Conservation (phyloP, 2,888 invertebrate species). For the Plebejus argus region DNA sequence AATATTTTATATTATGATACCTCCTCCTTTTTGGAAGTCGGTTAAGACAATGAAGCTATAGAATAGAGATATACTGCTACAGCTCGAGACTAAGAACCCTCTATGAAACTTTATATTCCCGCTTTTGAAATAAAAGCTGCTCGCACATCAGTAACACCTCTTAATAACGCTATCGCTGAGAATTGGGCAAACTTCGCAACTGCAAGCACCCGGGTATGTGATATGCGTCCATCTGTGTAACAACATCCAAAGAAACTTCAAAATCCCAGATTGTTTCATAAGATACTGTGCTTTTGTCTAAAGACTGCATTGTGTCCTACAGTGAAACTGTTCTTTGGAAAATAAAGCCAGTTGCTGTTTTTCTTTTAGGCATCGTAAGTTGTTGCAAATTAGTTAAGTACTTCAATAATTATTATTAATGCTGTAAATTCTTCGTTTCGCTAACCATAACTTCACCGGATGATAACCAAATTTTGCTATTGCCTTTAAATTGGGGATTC, state of each 20-base stretch:
- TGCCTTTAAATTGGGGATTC: background rate
- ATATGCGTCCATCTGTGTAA: constrained; percentile 40
- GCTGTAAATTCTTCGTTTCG: background rate
- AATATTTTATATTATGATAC: no score
- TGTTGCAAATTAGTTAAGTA: no score
- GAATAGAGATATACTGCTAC: constrained; percentile 46
- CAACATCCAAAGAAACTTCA: constrained; percentile 15
- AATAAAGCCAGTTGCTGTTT: background rate
- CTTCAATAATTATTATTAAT: no score
- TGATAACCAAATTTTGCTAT: background rate
- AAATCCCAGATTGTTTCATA: background rate
- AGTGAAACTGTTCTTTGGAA: background rate
- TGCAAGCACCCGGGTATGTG: constrained; percentile 61
- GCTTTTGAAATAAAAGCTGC: constrained; percentile 71
- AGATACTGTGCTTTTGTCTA: background rate
- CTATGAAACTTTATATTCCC: constrained; percentile 60
- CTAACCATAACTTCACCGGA: background rate
- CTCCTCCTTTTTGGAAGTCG: no score
- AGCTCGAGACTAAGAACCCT: constrained; percentile 67
- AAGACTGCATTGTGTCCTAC: background rate
- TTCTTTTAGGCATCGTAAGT: no score
- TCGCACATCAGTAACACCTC: constrained; percentile 69
- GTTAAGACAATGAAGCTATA: constrained; percentile 19
- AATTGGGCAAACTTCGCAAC: constrained; percentile 75
- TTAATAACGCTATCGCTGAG: constrained; percentile 73